Conservation (phyloP, 2,797 vertebrate species). For the Sebastes nivosus region DNA sequence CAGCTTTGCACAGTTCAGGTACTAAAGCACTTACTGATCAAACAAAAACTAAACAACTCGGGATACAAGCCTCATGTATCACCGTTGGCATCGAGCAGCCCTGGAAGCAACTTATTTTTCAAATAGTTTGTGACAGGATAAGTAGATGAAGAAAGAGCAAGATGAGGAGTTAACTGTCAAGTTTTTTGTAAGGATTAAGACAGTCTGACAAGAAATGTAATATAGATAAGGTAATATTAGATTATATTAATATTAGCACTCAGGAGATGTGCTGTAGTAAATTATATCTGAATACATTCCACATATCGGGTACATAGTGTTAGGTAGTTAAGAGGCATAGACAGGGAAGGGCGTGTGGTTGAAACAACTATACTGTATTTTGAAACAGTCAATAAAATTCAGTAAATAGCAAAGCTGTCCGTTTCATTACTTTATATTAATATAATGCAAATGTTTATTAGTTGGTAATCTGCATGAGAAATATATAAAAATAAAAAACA, state of each 20-base stretch:
- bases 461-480: not conserved
- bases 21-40: conserved; percentile 16
- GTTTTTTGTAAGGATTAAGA: not conserved
- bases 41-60: not conserved
- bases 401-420: not conserved
- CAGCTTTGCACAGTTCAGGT: conserved; percentile 90
- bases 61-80: not conserved
- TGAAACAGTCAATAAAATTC: not conserved
- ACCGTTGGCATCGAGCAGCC: not conserved
- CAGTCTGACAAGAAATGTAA: not conserved
- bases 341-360: not conserved
- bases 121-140: not conserved
- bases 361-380: not conserved
- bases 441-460: not conserved
- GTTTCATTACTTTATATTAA: not conserved
- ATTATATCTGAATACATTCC: not conserved
- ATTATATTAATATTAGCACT: no score
- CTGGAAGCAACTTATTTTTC: not conserved
- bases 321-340: not conserved
- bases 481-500: not conserved
- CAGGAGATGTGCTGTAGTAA: not conserved
- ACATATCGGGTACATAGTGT: not conserved
- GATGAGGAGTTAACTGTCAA: not conserved
- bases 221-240: not conserved
- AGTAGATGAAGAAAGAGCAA: not conserved